Conservation (phyloP, 2,888 invertebrate genomes). For the Machimus atricapillus region DNA sequence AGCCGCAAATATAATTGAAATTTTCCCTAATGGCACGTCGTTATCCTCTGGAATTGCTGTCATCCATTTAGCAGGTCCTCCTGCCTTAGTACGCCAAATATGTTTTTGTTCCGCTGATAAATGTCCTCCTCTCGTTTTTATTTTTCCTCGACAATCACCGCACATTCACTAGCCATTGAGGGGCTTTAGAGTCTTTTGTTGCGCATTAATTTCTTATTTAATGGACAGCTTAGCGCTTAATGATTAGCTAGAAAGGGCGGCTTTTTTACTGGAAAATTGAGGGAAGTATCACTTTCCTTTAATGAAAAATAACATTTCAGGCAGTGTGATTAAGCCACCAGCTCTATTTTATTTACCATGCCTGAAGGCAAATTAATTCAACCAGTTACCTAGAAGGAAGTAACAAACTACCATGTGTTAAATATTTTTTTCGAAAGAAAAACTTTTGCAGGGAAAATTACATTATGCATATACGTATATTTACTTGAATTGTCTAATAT, state of each 20-base stretch:
- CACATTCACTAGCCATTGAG: not conserved
- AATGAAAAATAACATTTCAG: not conserved
- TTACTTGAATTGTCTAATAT: not conserved
- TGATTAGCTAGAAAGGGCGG: not conserved
- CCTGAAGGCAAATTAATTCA: not conserved
- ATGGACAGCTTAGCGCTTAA: not conserved
- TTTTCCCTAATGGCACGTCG: not conserved
- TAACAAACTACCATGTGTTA: not conserved
- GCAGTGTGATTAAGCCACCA: not conserved
- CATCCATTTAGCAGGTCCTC: not conserved
- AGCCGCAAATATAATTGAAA: not conserved
- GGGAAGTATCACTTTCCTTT: not conserved
- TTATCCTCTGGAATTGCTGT: not conserved
- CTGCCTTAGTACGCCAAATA: not conserved
- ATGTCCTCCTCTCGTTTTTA: not conserved
- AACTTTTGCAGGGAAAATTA: not conserved
- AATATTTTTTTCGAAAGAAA: not conserved
- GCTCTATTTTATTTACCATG: too few species aligned
- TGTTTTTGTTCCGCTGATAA: not conserved
- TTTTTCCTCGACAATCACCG: not conserved
- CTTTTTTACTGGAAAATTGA: not conserved
- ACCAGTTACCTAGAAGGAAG: not conserved
- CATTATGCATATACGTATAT: not conserved
- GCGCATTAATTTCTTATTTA: not conserved
- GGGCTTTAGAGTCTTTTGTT: not conserved